Conservation (phyloP, 2,888 invertebrate species). For the Gisinianus flammeolus region DNA sequence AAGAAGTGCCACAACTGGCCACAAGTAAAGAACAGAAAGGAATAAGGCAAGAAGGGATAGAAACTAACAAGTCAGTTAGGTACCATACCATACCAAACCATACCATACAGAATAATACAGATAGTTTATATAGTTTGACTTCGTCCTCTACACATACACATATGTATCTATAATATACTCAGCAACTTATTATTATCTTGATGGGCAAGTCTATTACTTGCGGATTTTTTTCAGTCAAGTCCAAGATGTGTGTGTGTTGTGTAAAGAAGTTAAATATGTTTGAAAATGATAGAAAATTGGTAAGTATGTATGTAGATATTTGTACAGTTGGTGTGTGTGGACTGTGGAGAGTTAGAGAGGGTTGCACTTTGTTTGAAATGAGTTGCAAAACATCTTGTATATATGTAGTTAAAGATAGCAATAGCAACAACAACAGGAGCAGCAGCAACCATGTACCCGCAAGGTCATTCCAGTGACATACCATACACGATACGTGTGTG, state of each 20-base stretch:
- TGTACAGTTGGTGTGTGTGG: not conserved
- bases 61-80: too few species aligned
- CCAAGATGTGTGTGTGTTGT: not conserved
- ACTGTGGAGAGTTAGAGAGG: not conserved
- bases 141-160: too few species aligned
- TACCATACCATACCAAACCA: too few species aligned
- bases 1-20: not conserved
- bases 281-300: not conserved
- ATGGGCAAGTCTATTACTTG: slow-evolving; percentile 9
- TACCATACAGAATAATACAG: too few species aligned
- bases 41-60: too few species aligned
- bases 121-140: too few species aligned
- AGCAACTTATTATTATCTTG: slow-evolving; percentile 17
- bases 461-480: slow-evolving; percentile 42
- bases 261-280: not conserved
- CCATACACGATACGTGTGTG: not conserved
- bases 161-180: too few species aligned
- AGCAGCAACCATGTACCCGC: slow-evolving; percentile 38
- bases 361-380: not conserved
- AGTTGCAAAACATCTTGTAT: slow-evolving; percentile 8
- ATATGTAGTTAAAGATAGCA: not conserved
- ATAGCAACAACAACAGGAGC: not conserved
- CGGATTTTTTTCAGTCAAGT: not conserved
- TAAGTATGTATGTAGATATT: not conserved
- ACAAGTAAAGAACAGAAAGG: too few species aligned